phyloP scores from a whole-genome alignment of 2,797 vertebrate species.

The Acipenser ruthenus region DNA sequence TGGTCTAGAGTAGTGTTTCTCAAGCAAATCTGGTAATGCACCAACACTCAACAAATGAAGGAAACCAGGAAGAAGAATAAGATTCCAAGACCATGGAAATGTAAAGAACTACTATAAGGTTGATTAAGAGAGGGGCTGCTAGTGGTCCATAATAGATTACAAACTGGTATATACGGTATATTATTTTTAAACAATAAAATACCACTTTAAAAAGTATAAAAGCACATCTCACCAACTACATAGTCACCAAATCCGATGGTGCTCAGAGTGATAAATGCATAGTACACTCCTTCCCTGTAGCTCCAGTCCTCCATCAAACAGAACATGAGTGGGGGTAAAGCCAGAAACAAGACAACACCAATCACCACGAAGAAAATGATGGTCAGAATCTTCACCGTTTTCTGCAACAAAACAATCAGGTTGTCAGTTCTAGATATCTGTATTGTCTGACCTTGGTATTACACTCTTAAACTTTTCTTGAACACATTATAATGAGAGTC shows the following conservation, averaged over 20 bases:
- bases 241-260: conserved; percentile 59
- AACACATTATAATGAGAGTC: no score
- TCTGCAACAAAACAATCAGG: conserved; percentile 36
- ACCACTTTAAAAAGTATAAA: neutral
- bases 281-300: conserved; percentile 49
- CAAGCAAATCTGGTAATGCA: no score
- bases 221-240: conserved; percentile 41
- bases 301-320: conserved; percentile 41
- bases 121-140: neutral
- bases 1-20: no score
- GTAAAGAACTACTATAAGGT: neutral
- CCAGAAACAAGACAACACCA: conserved; percentile 48
- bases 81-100: no score
- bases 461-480: no score
- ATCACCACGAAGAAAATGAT: conserved; percentile 46
- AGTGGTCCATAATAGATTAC: neutral
- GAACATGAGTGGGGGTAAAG: conserved; percentile 45
- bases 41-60: no score
- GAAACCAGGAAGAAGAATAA: no score
- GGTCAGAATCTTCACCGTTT: conserved; percentile 41
- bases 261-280: conserved; percentile 54
- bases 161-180: no score
- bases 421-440: neutral
- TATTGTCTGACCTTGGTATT: no score
- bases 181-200: no score